Evolutionary conservation across 2,888 invertebrate species (phyloP), one percentile per base, ranked within the genome.

Genomic region (Cancer borealis): DNA sequence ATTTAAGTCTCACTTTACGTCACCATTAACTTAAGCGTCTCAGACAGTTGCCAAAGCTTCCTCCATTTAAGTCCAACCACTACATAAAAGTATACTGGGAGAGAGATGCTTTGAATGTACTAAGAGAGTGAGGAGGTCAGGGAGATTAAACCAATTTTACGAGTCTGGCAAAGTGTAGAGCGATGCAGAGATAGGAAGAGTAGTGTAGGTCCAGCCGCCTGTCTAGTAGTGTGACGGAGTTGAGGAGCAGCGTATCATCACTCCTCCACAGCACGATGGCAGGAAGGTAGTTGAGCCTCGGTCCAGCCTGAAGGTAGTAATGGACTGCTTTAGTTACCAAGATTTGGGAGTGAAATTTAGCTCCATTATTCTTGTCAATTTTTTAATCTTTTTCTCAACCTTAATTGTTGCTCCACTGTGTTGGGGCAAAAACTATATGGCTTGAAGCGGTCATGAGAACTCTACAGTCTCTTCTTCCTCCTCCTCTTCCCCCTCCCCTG

Each of bases 81-180:
- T 30, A 79, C 79, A 79, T 30, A 30, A 79, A 79, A 79, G 30
- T 30, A 10, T 30, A 79, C 10, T 21, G 66, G 30, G 79, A 79
- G 79, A 79, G 79, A 79, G 30, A 79, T 21, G 66, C n/a, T 66
- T 30, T 79, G 21, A 79, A 12, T 73, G n/a, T 73, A 73, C 73
- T 30, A 30, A 30, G 30, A 8, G 30, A 79, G 79, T 12, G 79
- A 79, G 30, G 79, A 79, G 79, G 79, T 79, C 79, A 79, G 30
- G 79, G 30, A 26, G 79, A 79, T 79, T 79, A 79, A 79, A 26
- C 79, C 79, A 79, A 79, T 79, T 79, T 79, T 79, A 79, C 79
- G 30, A 79, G 79, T 26, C 79, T 79, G 30, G 79, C 30, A 30
- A 79, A 79, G 30, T 79, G 30, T 79, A 30, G 10, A 79, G 30